phyloP scores from a whole-genome alignment of 1,140 invertebrate species.

The Ylistrum balloti region DNA sequence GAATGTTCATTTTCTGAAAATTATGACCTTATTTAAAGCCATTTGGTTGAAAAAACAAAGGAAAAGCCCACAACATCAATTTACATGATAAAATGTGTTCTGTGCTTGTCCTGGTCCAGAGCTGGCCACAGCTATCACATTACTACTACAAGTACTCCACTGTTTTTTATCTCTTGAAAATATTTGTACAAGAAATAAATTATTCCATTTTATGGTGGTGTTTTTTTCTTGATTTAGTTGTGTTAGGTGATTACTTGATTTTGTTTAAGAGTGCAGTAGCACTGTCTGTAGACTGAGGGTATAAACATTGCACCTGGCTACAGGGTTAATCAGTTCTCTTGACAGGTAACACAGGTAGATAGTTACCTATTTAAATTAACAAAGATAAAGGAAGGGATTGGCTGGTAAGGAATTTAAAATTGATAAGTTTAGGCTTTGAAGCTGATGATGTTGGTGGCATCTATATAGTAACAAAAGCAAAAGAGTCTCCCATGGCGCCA shows the following conservation, averaged over 20 bases:
- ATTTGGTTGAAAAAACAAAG: background rate
- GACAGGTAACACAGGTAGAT: constrained; percentile 25
- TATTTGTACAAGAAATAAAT: constrained; percentile 31
- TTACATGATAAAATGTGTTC: background rate
- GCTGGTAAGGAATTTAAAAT: constrained; percentile 21
- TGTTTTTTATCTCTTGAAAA: background rate
- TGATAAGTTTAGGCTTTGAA: constrained; percentile 35
- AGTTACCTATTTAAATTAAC: constrained; percentile 36
- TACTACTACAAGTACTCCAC: background rate
- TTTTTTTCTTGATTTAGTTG: background rate
- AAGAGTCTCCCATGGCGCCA: background rate
- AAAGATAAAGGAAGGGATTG: background rate
- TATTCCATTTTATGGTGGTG: background rate
- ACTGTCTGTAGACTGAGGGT: background rate
- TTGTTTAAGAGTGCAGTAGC: background rate
- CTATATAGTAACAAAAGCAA: background rate
- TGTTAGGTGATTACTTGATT: background rate
- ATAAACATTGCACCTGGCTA: background rate
- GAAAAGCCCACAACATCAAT: background rate
- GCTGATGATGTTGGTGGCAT: background rate
- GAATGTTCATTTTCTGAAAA: constrained; percentile 40
- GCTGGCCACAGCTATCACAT: background rate
- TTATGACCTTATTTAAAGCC: constrained; percentile 31
- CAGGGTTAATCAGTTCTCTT: background rate
- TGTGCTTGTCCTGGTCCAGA: background rate